Evolutionary conservation across 2,888 invertebrate species (phyloP).

Genomic region (Pseudococcus jackbeardsleyi): DNA sequence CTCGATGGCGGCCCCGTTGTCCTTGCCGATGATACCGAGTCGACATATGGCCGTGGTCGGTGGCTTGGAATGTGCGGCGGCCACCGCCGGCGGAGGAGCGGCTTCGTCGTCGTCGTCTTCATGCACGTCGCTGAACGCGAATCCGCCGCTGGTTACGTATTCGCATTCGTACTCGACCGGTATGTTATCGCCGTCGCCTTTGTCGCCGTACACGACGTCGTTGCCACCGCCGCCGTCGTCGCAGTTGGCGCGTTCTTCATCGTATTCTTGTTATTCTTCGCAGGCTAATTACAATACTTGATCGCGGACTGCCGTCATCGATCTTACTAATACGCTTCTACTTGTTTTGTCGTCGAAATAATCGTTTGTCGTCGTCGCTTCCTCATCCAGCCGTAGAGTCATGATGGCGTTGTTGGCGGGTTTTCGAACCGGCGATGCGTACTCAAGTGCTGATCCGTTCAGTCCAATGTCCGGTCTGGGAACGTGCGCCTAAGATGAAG

Average conservation of each 20-base stretch:
- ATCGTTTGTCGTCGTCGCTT: not conserved
- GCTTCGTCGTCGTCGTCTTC: not conserved
- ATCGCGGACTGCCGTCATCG: not conserved
- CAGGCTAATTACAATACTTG: constrained; percentile 37
- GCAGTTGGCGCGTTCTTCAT: constrained; percentile 4
- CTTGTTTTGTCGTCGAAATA: not conserved
- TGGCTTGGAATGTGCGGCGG: not conserved
- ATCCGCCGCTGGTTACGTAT: constrained; percentile 29
- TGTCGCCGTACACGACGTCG: not conserved
- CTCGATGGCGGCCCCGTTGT: constrained; percentile 49
- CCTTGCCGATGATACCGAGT: constrained; percentile 55
- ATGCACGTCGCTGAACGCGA: constrained; percentile 10
- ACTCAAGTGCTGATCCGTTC: too few relatives aligned
- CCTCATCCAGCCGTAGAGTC: too few relatives aligned
- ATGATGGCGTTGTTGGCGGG: too few relatives aligned
- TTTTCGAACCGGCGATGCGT: too few relatives aligned
- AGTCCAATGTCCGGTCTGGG: too few relatives aligned
- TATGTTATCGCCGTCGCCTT: constrained; percentile 13
- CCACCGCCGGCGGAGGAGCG: not conserved
- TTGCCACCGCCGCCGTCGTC: constrained; percentile 21
- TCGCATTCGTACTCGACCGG: constrained; percentile 44
- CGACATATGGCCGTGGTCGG: not conserved
- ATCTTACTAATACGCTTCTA: not conserved
- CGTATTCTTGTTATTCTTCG: constrained; percentile 19
- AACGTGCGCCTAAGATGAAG: too few relatives aligned